These are phyloP conservation scores for Parazoanthus swiftii DNA, from an alignment of 92 coral and sea anemone species.

Conservation along the genomic window DNA sequence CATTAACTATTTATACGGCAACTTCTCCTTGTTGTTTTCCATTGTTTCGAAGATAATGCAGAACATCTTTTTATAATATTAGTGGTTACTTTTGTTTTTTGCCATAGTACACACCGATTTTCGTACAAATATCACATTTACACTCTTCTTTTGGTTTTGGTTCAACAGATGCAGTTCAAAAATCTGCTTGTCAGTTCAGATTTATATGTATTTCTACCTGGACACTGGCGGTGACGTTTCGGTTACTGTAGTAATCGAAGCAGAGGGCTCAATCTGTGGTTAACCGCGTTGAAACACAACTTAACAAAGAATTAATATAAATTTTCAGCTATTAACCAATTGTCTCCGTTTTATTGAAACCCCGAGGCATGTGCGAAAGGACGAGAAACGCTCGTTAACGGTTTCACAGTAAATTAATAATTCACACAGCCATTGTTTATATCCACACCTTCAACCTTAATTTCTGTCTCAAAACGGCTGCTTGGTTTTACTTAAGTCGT, in stretches of 20 bases:
- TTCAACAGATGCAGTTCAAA: background rate
- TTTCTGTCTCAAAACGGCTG: conserved; percentile 1
- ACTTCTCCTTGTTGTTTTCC: conserved; percentile 13
- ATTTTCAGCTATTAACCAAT: conserved; percentile 36
- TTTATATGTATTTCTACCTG: background rate
- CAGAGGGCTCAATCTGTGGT: conserved; percentile 20
- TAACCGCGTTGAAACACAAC: conserved; percentile 33
- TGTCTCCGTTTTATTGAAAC: conserved; percentile 29
- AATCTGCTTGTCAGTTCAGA: background rate
- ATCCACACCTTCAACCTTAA: background rate
- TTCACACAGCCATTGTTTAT: conserved; percentile 1
- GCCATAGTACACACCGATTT: background rate
- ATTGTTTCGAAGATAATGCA: conserved; percentile 35
- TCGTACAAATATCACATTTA: background rate
- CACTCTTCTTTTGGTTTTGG: background rate
- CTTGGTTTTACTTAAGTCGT: background rate
- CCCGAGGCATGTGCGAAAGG: conserved; percentile 34
- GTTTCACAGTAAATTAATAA: conserved; percentile 14
- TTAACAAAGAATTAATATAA: conserved; percentile 38
- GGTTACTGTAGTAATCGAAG: conserved; percentile 27
- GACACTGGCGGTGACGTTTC: conserved; percentile 2
- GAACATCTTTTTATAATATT: background rate
- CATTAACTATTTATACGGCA: conserved; percentile 29
- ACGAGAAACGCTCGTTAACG: conserved; percentile 37
- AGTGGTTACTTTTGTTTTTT: conserved; percentile 20